Percentiles rank a stretch among this genome's conserved stretches.
phyloP scores from a whole-genome alignment of 2,113 vertebrate genomes.

The Indicator indicator region DNA sequence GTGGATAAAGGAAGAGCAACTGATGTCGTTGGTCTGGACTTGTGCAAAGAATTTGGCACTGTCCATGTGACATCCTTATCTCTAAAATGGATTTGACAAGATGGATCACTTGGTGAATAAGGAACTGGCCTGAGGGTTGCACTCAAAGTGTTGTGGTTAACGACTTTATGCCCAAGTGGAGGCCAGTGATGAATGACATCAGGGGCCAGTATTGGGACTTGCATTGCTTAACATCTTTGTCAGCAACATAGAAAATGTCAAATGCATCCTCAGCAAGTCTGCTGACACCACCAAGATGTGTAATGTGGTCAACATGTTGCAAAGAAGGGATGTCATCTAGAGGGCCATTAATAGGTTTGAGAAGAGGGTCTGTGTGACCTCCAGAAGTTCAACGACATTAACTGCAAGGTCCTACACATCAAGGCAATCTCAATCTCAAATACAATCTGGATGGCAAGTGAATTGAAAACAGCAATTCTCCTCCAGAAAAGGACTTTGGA shows the following conservation, averaged over 20 bases:
- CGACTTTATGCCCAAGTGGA: not conserved
- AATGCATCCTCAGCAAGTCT: not conserved
- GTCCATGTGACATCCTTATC: not conserved
- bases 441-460: not conserved
- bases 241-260: not conserved
- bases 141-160: not conserved
- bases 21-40: not conserved
- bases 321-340: not conserved
- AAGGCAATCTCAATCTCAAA: not conserved
- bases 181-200: not conserved
- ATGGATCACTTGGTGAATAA: not conserved
- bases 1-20: not conserved
- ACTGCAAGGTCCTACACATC: not conserved
- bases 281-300: not conserved
- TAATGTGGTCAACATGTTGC: not conserved
- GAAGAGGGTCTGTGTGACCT: not conserved
- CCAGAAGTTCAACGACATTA: not conserved
- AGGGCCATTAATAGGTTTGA: not conserved
- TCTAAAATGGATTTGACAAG: not conserved
- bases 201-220: not conserved
- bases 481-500: not conserved
- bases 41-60: no score
- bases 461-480: not conserved
- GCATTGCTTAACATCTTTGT: not conserved
- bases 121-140: not conserved